These are phyloP conservation scores for Oxycera nigricornis DNA, from an alignment of 2,888 invertebrate species.

Conservation along the genomic window DNA sequence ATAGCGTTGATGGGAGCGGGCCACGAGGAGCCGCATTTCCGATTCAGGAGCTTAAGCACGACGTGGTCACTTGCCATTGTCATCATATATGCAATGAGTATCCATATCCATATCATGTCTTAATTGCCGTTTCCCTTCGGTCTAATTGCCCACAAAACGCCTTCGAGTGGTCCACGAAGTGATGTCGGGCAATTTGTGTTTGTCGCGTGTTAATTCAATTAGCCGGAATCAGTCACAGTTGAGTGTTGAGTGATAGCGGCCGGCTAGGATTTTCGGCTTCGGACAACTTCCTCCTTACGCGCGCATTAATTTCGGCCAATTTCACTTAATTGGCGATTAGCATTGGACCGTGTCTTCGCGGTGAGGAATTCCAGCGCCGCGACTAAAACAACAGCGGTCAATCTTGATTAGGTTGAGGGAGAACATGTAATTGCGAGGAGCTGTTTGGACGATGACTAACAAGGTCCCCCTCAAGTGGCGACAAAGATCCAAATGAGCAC, in stretches of 20 bases:
- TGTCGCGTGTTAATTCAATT: conserved; percentile 41
- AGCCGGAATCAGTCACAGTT: conserved; percentile 32
- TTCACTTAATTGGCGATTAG: conserved; percentile 35
- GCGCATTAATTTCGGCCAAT: conserved; percentile 39
- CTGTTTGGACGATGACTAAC: conserved; percentile 37
- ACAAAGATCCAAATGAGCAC: neutral
- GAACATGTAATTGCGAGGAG: conserved; percentile 7
- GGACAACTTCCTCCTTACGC: conserved; percentile 36
- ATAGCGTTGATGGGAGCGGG: conserved; percentile 7
- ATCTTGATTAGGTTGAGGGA: conserved; percentile 39
- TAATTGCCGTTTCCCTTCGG: conserved; percentile 48
- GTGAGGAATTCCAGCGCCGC: neutral
- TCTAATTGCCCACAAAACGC: conserved; percentile 46
- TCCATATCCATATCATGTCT: conserved; percentile 41
- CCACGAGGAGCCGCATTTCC: conserved; percentile 24
- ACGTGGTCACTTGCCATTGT: conserved; percentile 24
- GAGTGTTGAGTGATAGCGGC: neutral
- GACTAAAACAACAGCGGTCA: conserved; percentile 32
- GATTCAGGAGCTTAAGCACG: conserved; percentile 1
- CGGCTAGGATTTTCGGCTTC: conserved; percentile 29
- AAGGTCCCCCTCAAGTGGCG: neutral
- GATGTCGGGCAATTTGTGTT: conserved; percentile 18
- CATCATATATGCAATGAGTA: no score
- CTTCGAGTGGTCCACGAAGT: conserved; percentile 22
- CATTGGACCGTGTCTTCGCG: neutral